These are phyloP conservation scores for Merluccius polli DNA, from an alignment of 2,797 vertebrate genomes.

Conservation along the genomic window DNA sequence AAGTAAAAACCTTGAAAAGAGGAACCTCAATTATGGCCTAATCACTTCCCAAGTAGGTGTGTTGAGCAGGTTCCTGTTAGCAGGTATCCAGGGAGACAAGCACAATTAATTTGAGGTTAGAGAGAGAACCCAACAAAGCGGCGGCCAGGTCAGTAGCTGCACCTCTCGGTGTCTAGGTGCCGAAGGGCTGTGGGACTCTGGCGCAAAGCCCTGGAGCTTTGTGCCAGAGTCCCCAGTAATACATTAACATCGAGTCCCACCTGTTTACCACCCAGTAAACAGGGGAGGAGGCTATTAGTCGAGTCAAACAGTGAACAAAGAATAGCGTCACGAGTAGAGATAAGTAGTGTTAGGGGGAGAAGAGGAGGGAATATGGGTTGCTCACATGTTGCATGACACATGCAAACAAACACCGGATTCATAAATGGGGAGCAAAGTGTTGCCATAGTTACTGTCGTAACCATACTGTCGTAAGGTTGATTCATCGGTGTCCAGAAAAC, in stretches of 20 bases:
- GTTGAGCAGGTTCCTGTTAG: not conserved
- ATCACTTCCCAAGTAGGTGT: not conserved
- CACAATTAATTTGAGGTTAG: not conserved
- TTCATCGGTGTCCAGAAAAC: too few relatives aligned
- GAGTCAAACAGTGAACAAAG: too few relatives aligned
- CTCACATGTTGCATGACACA: not conserved
- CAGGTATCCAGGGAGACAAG: not conserved
- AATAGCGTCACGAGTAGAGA: too few relatives aligned
- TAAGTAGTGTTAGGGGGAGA: too few relatives aligned
- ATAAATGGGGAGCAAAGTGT: not conserved
- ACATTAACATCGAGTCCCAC: not conserved
- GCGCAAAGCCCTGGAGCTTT: not conserved
- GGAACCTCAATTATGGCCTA: not conserved
- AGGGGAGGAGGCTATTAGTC: too few relatives aligned
- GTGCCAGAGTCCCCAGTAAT: not conserved
- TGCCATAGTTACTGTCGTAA: not conserved
- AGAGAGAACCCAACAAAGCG: not conserved
- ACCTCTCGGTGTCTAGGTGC: not conserved
- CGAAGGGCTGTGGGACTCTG: not conserved
- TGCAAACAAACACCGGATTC: not conserved
- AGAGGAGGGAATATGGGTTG: not conserved
- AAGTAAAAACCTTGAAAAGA: not conserved
- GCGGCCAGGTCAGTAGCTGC: not conserved
- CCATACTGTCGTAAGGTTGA: too few relatives aligned
- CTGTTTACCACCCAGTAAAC: too few relatives aligned